phyloP scores from a whole-genome alignment of 2,888 invertebrate species.

The Mantis religiosa region DNA sequence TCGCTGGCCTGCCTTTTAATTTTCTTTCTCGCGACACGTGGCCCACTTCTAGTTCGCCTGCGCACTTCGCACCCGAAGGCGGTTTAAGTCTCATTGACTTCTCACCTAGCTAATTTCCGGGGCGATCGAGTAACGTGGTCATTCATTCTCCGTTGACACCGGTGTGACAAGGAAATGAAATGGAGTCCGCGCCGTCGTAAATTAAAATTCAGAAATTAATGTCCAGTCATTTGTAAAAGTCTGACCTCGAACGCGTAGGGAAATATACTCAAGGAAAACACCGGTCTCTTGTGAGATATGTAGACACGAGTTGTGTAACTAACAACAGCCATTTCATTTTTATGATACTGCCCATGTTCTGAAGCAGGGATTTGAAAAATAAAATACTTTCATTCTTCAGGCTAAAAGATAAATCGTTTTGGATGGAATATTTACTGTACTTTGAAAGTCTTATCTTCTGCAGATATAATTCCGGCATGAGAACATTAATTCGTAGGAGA shows the following conservation, averaged over 20 bases:
- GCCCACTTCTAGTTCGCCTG: not conserved
- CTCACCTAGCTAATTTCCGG: not conserved
- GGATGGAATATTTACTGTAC: too few relatives aligned
- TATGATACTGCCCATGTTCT: too few relatives aligned
- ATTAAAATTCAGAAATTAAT: not conserved
- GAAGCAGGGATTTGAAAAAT: too few relatives aligned
- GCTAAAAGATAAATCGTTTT: too few relatives aligned
- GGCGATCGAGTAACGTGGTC: not conserved
- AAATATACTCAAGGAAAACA: not conserved
- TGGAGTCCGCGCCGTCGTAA: not conserved
- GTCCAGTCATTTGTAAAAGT: not conserved
- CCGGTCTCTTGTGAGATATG: not conserved
- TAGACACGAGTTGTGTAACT: not conserved
- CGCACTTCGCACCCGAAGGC: not conserved
- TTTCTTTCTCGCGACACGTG: not conserved
- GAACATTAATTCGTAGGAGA: too few relatives aligned
- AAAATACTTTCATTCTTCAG: too few relatives aligned
- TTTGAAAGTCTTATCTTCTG: too few relatives aligned
- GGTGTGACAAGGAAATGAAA: not conserved
- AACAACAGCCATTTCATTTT: too few relatives aligned
- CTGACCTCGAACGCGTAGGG: not conserved
- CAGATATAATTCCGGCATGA: too few relatives aligned
- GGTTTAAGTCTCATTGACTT: not conserved
- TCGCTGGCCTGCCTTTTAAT: not conserved
- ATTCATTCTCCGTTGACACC: not conserved